phyloP scores from a whole-genome alignment of 2,797 vertebrate genomes.

The Hipposideros larvatus region DNA sequence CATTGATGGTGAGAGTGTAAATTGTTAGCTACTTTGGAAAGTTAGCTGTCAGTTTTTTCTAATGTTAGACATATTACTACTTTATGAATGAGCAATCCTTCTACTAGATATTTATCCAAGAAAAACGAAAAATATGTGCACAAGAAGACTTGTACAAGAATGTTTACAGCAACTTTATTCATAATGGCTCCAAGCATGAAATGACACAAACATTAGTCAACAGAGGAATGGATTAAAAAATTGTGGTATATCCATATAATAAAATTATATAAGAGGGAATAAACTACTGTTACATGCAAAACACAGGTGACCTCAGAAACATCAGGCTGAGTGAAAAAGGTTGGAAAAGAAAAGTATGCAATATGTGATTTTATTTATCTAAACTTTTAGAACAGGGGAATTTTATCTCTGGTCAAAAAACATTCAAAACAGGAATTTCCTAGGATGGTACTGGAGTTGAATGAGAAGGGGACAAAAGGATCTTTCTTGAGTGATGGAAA shows the following conservation, averaged over 20 bases:
- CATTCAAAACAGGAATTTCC: not conserved
- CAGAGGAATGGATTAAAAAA: not conserved
- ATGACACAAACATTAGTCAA: not conserved
- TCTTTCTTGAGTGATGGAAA: not conserved
- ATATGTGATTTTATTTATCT: not conserved
- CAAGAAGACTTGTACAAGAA: not conserved
- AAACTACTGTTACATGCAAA: not conserved
- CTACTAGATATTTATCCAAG: not conserved
- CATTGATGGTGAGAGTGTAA: not conserved
- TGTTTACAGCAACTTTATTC: not conserved
- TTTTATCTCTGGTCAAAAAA: not conserved
- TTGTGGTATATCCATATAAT: not conserved
- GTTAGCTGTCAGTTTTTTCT: not conserved
- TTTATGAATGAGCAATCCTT: not conserved
- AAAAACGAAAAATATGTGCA: not conserved
- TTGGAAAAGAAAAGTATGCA: not conserved
- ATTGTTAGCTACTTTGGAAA: not conserved
- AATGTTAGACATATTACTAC: not conserved
- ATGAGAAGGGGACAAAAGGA: not conserved
- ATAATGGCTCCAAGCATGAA: not conserved
- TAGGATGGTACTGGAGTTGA: not conserved
- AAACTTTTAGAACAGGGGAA: not conserved
- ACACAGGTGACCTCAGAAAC: not conserved
- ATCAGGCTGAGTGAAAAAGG: not conserved
- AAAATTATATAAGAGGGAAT: not conserved